phyloP scores from a whole-genome alignment of 2,888 invertebrate species.

The Harpagoxenus sublaevis region DNA sequence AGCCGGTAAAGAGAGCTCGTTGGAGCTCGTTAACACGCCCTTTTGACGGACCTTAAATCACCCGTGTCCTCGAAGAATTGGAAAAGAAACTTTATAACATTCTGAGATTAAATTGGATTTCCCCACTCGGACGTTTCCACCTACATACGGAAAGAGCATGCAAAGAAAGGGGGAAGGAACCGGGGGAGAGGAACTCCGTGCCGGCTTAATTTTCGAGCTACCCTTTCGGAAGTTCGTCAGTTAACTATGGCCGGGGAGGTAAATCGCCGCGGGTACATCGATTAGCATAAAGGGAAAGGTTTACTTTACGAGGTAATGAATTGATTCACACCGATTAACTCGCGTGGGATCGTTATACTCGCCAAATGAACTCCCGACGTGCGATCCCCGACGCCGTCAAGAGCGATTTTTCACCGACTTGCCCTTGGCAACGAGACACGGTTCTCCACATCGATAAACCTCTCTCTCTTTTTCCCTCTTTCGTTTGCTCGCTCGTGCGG shows the following conservation, averaged over 20 bases:
- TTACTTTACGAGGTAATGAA: constrained; percentile 21
- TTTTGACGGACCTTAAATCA: constrained; percentile 75
- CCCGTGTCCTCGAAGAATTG: constrained; percentile 60
- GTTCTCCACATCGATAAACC: constrained; percentile 18
- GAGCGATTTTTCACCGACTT: constrained; percentile 19
- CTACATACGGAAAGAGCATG: constrained; percentile 53
- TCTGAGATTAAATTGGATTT: constrained; percentile 75
- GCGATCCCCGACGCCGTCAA: neutral
- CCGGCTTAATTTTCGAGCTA: constrained; percentile 41
- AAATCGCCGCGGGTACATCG: constrained; percentile 36
- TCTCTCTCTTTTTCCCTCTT: neutral
- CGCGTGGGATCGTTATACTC: constrained; percentile 1
- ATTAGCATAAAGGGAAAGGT: constrained; percentile 23
- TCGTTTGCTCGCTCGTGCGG: constrained; percentile 26
- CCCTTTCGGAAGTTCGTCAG: constrained; percentile 31
- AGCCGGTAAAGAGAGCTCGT: constrained; percentile 39
- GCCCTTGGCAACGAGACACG: constrained; percentile 1
- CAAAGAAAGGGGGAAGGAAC: neutral
- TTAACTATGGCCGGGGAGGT: neutral
- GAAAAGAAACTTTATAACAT: constrained; percentile 69
- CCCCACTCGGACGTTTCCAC: constrained; percentile 18
- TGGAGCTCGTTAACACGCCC: constrained; percentile 71
- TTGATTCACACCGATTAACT: constrained; percentile 30
- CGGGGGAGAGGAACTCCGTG: constrained; percentile 29
- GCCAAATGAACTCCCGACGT: constrained; percentile 15